A percentile compares a stretch with the other conserved stretches of the same genome.
Evolutionary conservation across 1,140 invertebrate genomes (phyloP).

Genomic region (Bombus balteatus): DNA sequence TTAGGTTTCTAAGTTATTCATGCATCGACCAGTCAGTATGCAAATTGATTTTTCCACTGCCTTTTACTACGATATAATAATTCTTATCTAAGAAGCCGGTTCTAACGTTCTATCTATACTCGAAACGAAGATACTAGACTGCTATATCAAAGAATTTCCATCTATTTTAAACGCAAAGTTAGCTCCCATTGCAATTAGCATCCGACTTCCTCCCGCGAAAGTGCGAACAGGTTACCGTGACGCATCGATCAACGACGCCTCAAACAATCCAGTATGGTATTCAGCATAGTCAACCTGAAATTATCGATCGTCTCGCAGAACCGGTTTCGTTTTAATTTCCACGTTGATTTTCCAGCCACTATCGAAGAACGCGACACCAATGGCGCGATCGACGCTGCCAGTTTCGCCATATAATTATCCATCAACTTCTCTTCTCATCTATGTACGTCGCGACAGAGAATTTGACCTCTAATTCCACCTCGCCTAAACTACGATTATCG

Average conservation of each 20-base stretch:
- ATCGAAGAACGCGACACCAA: background rate
- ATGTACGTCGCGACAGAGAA: background rate
- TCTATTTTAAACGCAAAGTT: background rate
- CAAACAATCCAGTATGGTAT: conserved; percentile 7
- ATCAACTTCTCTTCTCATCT: too few species aligned
- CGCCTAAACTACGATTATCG: too few species aligned
- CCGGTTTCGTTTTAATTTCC: conserved; percentile 25
- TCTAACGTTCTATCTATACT: background rate
- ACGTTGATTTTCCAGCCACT: conserved; percentile 4
- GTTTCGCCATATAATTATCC: background rate
- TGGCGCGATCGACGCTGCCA: background rate
- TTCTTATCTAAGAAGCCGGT: background rate
- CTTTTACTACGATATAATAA: background rate
- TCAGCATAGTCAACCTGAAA: background rate
- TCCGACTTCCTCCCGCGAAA: conserved; percentile 3
- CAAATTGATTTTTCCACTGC: background rate
- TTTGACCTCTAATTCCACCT: background rate
- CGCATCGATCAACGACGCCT: conserved; percentile 18
- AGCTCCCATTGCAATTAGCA: conserved; percentile 16
- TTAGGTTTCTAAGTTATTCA: too few species aligned
- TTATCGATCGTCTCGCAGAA: conserved; percentile 14
- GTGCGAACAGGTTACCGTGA: conserved; percentile 21
- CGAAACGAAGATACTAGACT: background rate
- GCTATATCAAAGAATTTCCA: background rate
- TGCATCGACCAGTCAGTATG: background rate